phyloP scores from a whole-genome alignment of 2,888 invertebrate species.

The Ischnura elegans region DNA sequence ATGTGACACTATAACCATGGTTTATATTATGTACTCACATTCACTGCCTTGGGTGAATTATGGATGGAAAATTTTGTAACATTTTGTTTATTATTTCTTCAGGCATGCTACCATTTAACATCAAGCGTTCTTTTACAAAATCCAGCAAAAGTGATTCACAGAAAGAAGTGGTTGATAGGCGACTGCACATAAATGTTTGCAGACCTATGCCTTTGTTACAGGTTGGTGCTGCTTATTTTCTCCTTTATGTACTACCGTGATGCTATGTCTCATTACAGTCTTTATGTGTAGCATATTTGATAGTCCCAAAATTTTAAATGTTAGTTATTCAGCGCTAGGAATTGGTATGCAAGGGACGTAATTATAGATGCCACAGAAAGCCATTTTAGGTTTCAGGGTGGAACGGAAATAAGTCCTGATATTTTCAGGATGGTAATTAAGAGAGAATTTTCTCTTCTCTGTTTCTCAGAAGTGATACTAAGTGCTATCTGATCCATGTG shows the following conservation, averaged over 20 bases:
- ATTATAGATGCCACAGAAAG: too few relatives aligned
- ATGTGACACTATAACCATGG: too few relatives aligned
- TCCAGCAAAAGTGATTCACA: slow-evolving; percentile 58
- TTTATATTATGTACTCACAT: too few relatives aligned
- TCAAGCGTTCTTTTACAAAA: slow-evolving; percentile 34
- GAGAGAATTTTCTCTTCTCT: too few relatives aligned
- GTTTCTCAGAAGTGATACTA: too few relatives aligned
- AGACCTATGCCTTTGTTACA: slow-evolving; percentile 91
- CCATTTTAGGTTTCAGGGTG: too few relatives aligned
- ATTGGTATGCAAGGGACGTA: too few relatives aligned
- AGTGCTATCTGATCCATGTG: too few relatives aligned
- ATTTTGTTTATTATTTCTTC: not conserved
- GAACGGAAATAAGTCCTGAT: too few relatives aligned
- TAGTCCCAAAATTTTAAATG: too few relatives aligned
- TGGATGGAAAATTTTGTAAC: not conserved
- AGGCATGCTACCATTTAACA: slow-evolving; percentile 47
- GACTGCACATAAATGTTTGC: slow-evolving; percentile 87
- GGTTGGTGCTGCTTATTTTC: slow-evolving; percentile 78
- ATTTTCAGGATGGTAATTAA: too few relatives aligned
- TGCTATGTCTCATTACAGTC: slow-evolving; percentile 21
- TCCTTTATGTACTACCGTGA: slow-evolving; percentile 39
- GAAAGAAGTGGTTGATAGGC: slow-evolving; percentile 79
- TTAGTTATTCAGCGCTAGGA: too few relatives aligned
- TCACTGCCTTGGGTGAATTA: not conserved
- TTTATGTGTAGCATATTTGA: slow-evolving; percentile 53